phyloP scores from a whole-genome alignment of 2,888 invertebrate species.

The Idaea straminata region DNA sequence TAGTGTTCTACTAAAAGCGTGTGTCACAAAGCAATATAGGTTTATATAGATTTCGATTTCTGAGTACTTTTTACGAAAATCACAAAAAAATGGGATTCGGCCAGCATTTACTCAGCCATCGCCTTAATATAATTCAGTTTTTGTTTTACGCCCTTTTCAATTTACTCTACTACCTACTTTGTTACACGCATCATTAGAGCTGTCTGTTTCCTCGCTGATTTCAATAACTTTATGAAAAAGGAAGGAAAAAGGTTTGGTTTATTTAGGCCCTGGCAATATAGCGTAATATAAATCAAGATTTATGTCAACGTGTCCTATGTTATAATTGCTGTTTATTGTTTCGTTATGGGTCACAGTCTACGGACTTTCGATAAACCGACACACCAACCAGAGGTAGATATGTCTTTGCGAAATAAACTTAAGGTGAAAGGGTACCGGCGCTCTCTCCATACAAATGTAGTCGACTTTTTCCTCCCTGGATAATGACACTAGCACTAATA shows the following conservation, averaged over 20 bases:
- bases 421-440: too few species aligned
- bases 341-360: neutral
- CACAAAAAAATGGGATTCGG: too few species aligned
- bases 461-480: too few species aligned
- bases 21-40: too few species aligned
- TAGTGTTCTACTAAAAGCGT: too few species aligned
- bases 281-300: neutral
- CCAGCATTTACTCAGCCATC: neutral
- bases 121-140: neutral
- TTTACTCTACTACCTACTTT: neutral
- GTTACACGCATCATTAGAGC: slow-evolving; percentile 9
- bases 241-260: neutral
- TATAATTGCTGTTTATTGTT: neutral
- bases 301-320: neutral
- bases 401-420: too few species aligned
- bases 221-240: slow-evolving; percentile 4
- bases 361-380: neutral
- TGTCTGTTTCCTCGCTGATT: slow-evolving; percentile 9
- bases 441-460: too few species aligned
- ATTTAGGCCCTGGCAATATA: neutral
- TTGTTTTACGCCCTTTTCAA: neutral
- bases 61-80: too few species aligned
- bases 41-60: too few species aligned
- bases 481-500: too few species aligned
- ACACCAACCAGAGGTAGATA: too few species aligned